Base-by-base conservation (phyloP, 2,113 vertebrate genomes). In the Malurus cyaneus region DNA sequence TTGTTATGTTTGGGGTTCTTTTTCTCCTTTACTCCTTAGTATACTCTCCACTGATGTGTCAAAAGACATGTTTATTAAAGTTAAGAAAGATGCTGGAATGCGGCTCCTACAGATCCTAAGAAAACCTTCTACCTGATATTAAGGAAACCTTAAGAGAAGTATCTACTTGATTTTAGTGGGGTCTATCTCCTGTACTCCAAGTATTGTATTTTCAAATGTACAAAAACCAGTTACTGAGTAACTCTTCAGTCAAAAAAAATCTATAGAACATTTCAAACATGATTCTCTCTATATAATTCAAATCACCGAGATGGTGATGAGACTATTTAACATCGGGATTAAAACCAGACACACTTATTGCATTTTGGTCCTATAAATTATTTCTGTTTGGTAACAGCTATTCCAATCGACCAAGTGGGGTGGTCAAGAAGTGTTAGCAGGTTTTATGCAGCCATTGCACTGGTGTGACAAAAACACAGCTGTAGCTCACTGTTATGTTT, bases 1-100 rank as follows among this genome's bases (percentile, higher is more conserved):
- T 10, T 8, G 3, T 14, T 72, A 5, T 23, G 4, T 10, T 34
- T 24, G 20, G 8, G 14, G 8, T 2, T 0, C 8, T 52, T 54
- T 67, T 64, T 4, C 34, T 53, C 73, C 46, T 8, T 79, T 57
- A 53, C 18, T 88, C 36, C 36, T 39, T 28, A 65, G 47, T 49
- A 26, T 87, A 8, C 41, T 69, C 46, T 72, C 31, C 26, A 50
- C 14, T 21, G 29, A 49, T 1, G 1, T 46, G 80, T 74, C n/a
- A 26, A 50, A 88, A 67, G 5, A 49, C 5, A 46, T 32, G 26
- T 44, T 84, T 89, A 39, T 79, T 53, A 46, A 59, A 53, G 21
- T 29, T 62, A 77, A 91, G n/a, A 34, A 83, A 62, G 42, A 64
- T 44, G 21, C 64, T 52, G 39, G 14, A 41, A 74, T 14, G 9